Evolutionary conservation across 2,888 invertebrate species (phyloP).

Genomic region (Falcaria lacertinaria): DNA sequence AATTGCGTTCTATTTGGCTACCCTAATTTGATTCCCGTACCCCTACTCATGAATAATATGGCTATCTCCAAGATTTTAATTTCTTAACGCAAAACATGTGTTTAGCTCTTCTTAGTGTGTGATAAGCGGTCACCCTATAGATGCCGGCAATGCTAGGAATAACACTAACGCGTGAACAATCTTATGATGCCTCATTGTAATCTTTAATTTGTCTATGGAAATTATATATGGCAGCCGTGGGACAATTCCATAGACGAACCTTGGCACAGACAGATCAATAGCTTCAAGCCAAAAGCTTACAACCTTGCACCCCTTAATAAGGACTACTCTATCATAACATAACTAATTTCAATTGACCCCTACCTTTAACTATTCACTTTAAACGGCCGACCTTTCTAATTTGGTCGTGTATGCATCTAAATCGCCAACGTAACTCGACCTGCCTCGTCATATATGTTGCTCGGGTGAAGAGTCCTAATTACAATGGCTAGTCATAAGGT

Average conservation of each 20-base stretch:
- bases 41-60: too few species aligned
- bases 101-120: too few species aligned
- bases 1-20: too few species aligned
- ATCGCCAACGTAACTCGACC: slow-evolving; percentile 17
- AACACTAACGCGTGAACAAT: too few species aligned
- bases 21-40: too few species aligned
- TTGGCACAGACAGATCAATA: background rate
- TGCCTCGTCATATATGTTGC: slow-evolving; percentile 6
- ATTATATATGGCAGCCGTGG: slow-evolving; percentile 10
- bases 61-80: too few species aligned
- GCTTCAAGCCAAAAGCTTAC: slow-evolving; percentile 9
- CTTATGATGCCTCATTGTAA: too few species aligned
- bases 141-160: too few species aligned
- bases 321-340: slow-evolving; percentile 24
- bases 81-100: too few species aligned
- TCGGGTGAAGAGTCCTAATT: slow-evolving; percentile 8
- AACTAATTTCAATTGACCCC: slow-evolving; percentile 15
- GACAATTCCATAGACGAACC: slow-evolving; percentile 9
- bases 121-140: too few species aligned
- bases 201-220: too few species aligned
- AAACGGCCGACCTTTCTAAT: slow-evolving; percentile 15
- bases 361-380: background rate
- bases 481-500: slow-evolving; percentile 29
- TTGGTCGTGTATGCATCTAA: slow-evolving; percentile 5
- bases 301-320: slow-evolving; percentile 53